These are phyloP conservation scores for Pelecanus crispus DNA, from an alignment of 2,113 vertebrate species.

Conservation along the genomic window DNA sequence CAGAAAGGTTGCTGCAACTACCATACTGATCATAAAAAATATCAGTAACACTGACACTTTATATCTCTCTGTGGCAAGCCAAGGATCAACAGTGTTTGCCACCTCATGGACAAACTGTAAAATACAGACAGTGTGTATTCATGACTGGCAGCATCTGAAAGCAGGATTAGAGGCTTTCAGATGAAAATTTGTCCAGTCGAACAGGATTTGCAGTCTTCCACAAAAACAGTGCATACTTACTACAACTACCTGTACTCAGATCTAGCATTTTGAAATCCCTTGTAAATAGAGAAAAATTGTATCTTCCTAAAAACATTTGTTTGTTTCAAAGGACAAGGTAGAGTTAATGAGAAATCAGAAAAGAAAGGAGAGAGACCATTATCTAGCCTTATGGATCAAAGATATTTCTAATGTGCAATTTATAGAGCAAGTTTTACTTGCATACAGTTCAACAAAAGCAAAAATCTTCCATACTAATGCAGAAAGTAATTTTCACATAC, in stretches of 20 bases:
- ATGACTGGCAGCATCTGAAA: neutral
- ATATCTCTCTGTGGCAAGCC: neutral
- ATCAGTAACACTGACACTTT: neutral
- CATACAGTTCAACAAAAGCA: neutral
- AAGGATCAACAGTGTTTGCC: conserved; percentile 23
- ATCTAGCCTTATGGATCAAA: neutral
- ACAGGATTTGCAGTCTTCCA: neutral
- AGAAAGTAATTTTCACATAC: neutral
- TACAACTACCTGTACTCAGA: neutral
- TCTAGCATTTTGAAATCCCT: neutral
- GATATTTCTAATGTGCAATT: neutral
- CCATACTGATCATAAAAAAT: neutral
- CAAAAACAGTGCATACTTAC: neutral
- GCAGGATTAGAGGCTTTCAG: neutral
- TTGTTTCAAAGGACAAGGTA: neutral
- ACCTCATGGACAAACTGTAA: conserved; percentile 11
- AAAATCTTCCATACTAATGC: neutral
- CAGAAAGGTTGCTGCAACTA: neutral
- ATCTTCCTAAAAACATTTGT: neutral
- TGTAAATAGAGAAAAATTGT: neutral
- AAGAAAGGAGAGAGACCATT: neutral
- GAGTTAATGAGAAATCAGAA: neutral
- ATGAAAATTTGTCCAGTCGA: neutral
- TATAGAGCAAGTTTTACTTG: neutral
- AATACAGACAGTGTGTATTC: neutral